Percentiles rank a stretch among this genome's conserved stretches.
Conservation (phyloP, 2,888 invertebrate species). For the Plusia festucae region DNA sequence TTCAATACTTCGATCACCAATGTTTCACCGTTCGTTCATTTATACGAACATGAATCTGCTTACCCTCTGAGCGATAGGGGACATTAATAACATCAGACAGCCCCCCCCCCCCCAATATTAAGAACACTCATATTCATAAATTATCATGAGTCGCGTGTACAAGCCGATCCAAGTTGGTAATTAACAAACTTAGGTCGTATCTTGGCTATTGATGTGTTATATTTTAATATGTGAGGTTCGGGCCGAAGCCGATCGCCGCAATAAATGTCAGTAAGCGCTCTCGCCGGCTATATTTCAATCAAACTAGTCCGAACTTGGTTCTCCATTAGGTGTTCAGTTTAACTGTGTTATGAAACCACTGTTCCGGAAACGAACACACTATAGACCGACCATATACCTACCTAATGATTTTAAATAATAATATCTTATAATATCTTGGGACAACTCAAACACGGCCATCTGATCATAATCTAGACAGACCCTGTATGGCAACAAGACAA, state of each 20-base stretch:
- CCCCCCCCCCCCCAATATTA: not conserved
- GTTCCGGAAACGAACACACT: constrained; percentile 40
- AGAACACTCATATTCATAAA: constrained; percentile 19
- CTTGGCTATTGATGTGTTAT: constrained; percentile 28
- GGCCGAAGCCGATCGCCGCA: constrained; percentile 27
- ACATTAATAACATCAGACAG: not conserved
- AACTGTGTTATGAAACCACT: constrained; percentile 51
- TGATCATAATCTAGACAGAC: no score
- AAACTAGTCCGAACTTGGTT: constrained; percentile 54
- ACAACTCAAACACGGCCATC: no score
- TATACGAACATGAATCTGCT: not conserved
- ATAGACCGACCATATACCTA: not conserved
- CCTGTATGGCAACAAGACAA: no score
- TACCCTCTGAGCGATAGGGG: constrained; percentile 5
- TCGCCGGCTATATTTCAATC: constrained; percentile 49
- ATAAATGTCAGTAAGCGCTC: constrained; percentile 38
- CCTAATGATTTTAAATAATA: not conserved
- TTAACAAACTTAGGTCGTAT: constrained; percentile 37
- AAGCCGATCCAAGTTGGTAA: constrained; percentile 31
- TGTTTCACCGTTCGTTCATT: not conserved
- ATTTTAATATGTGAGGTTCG: constrained; percentile 28
- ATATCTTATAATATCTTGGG: no score
- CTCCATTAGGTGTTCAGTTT: constrained; percentile 50
- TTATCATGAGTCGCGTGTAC: constrained; percentile 1
- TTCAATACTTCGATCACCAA: not conserved